phyloP scores from a whole-genome alignment of 35 echinoderm and acorn worm species.

The Diadema setosum region DNA sequence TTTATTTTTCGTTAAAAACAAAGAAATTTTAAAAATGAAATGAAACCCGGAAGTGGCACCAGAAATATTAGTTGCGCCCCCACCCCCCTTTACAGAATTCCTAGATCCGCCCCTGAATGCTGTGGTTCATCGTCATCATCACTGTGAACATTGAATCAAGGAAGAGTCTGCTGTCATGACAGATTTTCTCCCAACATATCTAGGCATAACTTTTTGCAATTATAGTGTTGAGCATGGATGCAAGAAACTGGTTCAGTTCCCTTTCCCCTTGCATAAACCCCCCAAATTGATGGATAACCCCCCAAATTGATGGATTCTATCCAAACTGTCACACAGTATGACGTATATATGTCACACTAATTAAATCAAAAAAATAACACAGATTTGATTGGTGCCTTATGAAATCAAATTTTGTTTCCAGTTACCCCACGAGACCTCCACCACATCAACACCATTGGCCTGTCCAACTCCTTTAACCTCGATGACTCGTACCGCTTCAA shows the following conservation, averaged over 20 bases:
- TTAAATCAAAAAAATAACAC: neutral
- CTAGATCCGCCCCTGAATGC: too few species aligned
- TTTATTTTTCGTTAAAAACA: too few species aligned
- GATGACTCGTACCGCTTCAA: conserved; percentile 28
- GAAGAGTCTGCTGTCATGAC: too few species aligned
- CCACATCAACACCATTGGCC: conserved; percentile 17
- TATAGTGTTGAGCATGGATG: neutral
- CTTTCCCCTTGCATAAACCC: neutral
- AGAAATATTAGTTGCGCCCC: too few species aligned
- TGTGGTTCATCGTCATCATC: too few species aligned
- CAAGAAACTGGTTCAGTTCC: neutral
- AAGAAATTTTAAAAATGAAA: too few species aligned
- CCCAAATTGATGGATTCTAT: neutral
- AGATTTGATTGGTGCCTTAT: neutral
- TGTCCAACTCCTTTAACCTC: neutral
- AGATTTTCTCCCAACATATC: too few species aligned
- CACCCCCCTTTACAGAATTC: too few species aligned
- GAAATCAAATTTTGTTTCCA: neutral
- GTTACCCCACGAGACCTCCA: conserved; percentile 67
- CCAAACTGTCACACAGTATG: neutral
- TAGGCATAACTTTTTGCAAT: too few species aligned
- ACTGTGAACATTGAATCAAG: too few species aligned
- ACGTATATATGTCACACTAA: neutral
- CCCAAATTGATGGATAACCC: neutral
- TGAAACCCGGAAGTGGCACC: too few species aligned